Conservation (phyloP, 2,888 invertebrate genomes). For the Dryomyza anilis region DNA sequence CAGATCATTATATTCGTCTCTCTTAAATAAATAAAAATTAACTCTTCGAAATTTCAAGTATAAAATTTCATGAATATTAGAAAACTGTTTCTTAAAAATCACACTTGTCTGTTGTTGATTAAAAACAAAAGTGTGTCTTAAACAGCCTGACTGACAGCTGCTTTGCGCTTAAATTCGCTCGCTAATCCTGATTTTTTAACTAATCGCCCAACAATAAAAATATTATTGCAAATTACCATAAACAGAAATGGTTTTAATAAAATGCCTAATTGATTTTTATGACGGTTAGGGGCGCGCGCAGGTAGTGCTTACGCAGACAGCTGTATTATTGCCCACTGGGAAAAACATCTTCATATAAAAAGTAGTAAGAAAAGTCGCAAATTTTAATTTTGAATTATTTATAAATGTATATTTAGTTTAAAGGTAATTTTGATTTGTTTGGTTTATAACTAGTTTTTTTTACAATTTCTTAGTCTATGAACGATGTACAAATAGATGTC, state of each 20-base stretch:
- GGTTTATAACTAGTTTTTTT: slow-evolving; percentile 17
- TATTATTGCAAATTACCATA: slow-evolving; percentile 10
- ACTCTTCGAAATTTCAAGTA: not conserved
- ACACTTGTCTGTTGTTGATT: no score
- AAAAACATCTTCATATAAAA: no score
- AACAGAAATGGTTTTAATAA: not conserved
- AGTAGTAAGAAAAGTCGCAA: not conserved
- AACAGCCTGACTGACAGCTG: no score
- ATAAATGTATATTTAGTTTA: no score
- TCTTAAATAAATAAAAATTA: no score
- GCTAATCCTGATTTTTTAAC: not conserved
- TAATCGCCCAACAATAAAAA: slow-evolving; percentile 18
- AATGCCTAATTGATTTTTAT: slow-evolving; percentile 2
- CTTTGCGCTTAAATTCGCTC: not conserved
- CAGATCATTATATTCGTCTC: no score
- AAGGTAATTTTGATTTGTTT: no score
- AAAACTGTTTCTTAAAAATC: no score
- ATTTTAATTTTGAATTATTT: not conserved
- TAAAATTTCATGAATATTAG: not conserved
- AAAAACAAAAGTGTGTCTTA: no score
- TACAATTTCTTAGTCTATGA: slow-evolving; percentile 13
- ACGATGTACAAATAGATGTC: no score
- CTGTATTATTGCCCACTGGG: not conserved
- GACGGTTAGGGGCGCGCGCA: not conserved
- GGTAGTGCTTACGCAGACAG: not conserved